Conservation (phyloP, 2,888 invertebrate genomes). For the Aleiodes alternator region DNA sequence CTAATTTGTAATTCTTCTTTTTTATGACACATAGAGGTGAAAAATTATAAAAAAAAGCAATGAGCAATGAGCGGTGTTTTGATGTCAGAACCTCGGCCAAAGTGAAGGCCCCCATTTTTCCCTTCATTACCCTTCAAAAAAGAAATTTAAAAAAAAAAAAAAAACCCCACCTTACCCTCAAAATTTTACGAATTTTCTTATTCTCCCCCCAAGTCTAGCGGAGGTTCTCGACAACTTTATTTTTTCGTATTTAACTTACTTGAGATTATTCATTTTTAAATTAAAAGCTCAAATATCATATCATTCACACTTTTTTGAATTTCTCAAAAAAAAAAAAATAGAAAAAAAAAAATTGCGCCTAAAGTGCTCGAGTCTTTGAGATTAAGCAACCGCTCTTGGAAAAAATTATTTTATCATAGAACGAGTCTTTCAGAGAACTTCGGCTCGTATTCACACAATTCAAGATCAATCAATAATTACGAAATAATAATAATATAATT, state of each 20-base stretch:
- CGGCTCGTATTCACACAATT: slow-evolving; percentile 1
- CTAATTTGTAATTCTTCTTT: neutral
- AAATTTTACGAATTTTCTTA: neutral
- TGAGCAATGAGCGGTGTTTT: slow-evolving; percentile 46
- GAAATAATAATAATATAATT: slow-evolving; percentile 27
- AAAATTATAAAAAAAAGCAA: slow-evolving; percentile 33
- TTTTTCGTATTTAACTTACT: slow-evolving; percentile 29
- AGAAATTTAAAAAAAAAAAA: neutral
- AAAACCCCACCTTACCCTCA: neutral
- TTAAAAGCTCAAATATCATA: neutral
- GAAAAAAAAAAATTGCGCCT: neutral
- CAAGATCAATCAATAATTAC: neutral
- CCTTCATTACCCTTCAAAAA: slow-evolving; percentile 12
- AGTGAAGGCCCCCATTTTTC: slow-evolving; percentile 63
- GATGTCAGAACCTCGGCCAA: slow-evolving; percentile 74
- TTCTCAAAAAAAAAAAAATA: neutral
- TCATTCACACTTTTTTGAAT: neutral
- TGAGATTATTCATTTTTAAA: slow-evolving; percentile 16
- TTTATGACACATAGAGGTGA: slow-evolving; percentile 21
- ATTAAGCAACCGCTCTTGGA: slow-evolving; percentile 63
- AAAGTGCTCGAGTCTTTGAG: slow-evolving; percentile 44
- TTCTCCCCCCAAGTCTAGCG: slow-evolving; percentile 68
- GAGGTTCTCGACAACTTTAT: slow-evolving; percentile 69
- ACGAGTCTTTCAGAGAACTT: slow-evolving; percentile 17
- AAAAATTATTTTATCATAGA: slow-evolving; percentile 12